Percentiles rank a stretch among this genome's conserved stretches.
These are phyloP conservation scores for Drosophila yooni DNA, from an alignment of 2,888 invertebrate genomes.

Conservation along the genomic window DNA sequence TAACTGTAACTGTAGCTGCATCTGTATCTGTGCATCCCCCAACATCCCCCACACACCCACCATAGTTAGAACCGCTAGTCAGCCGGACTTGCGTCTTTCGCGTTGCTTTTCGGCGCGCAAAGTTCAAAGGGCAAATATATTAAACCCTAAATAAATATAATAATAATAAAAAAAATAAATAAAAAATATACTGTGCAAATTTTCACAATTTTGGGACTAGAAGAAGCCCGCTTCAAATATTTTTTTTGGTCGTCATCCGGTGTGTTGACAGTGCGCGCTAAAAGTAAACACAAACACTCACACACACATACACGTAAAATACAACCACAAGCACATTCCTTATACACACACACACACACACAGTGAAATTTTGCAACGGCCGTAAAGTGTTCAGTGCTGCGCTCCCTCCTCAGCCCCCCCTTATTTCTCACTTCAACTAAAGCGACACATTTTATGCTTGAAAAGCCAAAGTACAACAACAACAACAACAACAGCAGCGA, in stretches of 20 bases:
- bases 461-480: slow-evolving; percentile 49
- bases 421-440: slow-evolving; percentile 33
- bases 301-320: slow-evolving; percentile 35
- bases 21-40: background rate
- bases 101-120: slow-evolving; percentile 34
- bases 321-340: slow-evolving; percentile 32
- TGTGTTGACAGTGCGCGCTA: slow-evolving; percentile 64
- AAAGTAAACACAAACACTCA: slow-evolving; percentile 55
- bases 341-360: slow-evolving; percentile 2
- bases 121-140: slow-evolving; percentile 2
- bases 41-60: background rate
- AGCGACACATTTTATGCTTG: slow-evolving; percentile 72
- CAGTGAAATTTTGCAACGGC: slow-evolving; percentile 51
- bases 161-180: slow-evolving; percentile 2
- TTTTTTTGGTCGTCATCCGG: slow-evolving; percentile 22
- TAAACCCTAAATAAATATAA: slow-evolving; percentile 2
- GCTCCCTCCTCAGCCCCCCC: slow-evolving; percentile 16
- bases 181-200: slow-evolving; percentile 14
- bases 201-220: slow-evolving; percentile 38
- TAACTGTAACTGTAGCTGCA: slow-evolving; percentile 3
- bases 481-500: slow-evolving; percentile 38
- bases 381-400: slow-evolving; percentile 64
- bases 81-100: slow-evolving; percentile 58
- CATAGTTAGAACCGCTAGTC: slow-evolving; percentile 32
- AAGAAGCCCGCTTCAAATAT: slow-evolving; percentile 45